Conservation (phyloP, 2,888 invertebrate species). For the Timema cristinae region DNA sequence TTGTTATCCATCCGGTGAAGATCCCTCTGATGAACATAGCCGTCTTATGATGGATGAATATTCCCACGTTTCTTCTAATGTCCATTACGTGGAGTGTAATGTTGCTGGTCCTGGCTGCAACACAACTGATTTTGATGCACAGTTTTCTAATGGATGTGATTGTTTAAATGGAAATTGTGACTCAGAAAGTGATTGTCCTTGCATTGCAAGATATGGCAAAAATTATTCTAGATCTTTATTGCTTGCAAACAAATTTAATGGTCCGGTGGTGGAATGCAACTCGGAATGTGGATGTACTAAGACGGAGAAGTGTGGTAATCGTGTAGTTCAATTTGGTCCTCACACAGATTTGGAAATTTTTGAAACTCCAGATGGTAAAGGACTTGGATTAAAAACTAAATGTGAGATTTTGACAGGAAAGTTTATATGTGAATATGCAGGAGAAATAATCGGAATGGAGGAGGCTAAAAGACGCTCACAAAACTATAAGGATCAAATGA, state of each 20-base stretch:
- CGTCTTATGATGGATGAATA: slow-evolving; percentile 18
- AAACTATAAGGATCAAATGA: slow-evolving; percentile 50
- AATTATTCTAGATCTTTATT: slow-evolving; percentile 32
- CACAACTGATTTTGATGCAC: slow-evolving; percentile 48
- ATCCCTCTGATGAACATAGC: neutral
- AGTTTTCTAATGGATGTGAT: slow-evolving; percentile 46
- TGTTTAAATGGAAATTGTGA: slow-evolving; percentile 42
- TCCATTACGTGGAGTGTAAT: slow-evolving; percentile 41
- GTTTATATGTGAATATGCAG: slow-evolving; percentile 90
- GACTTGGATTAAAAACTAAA: slow-evolving; percentile 63
- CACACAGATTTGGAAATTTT: slow-evolving; percentile 56
- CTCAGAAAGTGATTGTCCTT: slow-evolving; percentile 44
- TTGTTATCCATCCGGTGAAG: too few species aligned
- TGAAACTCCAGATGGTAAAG: slow-evolving; percentile 51
- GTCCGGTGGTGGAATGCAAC: slow-evolving; percentile 36
- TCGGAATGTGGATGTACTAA: slow-evolving; percentile 47
- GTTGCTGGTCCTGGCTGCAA: slow-evolving; percentile 57
- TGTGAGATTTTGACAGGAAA: slow-evolving; percentile 55
- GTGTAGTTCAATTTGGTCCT: slow-evolving; percentile 70
- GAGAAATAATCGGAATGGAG: slow-evolving; percentile 67
- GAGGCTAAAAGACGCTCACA: slow-evolving; percentile 60
- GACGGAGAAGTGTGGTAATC: slow-evolving; percentile 57
- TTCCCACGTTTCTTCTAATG: slow-evolving; percentile 17
- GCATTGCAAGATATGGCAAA: slow-evolving; percentile 36
- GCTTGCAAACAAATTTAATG: slow-evolving; percentile 35